Percentiles rank a stretch among this genome's conserved stretches.
Evolutionary conservation across 2,888 invertebrate species (phyloP).

Genomic region (Andrena minutula): DNA sequence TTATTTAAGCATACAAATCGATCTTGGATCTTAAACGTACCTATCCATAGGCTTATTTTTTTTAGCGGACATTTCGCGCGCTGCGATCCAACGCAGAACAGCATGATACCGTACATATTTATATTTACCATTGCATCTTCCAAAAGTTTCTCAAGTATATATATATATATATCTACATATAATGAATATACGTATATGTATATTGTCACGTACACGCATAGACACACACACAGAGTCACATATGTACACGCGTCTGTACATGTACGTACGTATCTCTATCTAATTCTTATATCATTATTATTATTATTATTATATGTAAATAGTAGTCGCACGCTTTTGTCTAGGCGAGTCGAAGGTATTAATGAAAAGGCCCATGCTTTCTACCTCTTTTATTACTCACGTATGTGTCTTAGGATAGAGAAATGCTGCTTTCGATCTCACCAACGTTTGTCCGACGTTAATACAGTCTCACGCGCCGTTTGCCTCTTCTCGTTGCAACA

Average conservation of each 20-base stretch:
- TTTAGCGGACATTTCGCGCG: constrained; percentile 19
- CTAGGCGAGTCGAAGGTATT: constrained; percentile 81
- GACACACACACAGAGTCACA: constrained; percentile 28
- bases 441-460: constrained; percentile 65
- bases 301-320: constrained; percentile 76
- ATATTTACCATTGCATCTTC: constrained; percentile 73
- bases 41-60: no score
- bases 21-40: no score
- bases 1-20: no score
- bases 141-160: constrained; percentile 58
- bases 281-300: constrained; percentile 73
- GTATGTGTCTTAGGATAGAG: constrained; percentile 80
- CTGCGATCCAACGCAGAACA: constrained; percentile 61
- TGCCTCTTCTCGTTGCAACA: constrained; percentile 67
- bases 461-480: constrained; percentile 68
- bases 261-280: constrained; percentile 70
- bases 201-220: constrained; percentile 37
- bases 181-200: constrained; percentile 51
- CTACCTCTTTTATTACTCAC: constrained; percentile 77
- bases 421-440: constrained; percentile 78
- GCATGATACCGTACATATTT: constrained; percentile 76
- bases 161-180: constrained; percentile 43
- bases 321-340: constrained; percentile 83
- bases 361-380: constrained; percentile 77
- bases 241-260: constrained; percentile 50